A percentile compares a stretch with the other conserved stretches of the same genome.
Evolutionary conservation across 2,888 invertebrate species (phyloP).

Genomic region (Odontothrips loti): DNA sequence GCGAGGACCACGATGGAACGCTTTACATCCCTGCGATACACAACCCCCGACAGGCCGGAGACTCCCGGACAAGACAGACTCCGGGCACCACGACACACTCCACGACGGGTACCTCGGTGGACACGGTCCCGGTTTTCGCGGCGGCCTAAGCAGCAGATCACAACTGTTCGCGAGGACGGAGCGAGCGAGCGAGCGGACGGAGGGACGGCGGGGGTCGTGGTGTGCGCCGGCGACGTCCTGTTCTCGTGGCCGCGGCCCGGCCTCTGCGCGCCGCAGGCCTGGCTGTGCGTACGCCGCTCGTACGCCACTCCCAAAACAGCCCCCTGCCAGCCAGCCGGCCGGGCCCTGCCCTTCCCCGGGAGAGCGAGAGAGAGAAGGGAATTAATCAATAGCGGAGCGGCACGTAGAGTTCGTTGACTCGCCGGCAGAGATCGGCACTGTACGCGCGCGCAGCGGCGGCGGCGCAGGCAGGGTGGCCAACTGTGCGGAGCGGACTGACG

Average conservation of each 20-base stretch:
- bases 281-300: neutral
- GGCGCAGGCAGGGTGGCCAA: neutral
- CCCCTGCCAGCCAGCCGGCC: neutral
- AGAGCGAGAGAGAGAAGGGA: neutral
- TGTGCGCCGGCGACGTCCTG: neutral
- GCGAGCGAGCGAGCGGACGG: constrained; percentile 28
- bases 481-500: neutral
- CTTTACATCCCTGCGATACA: neutral
- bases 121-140: no score
- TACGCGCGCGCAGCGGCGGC: constrained; percentile 15
- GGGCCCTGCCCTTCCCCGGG: neutral
- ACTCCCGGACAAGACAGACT: neutral
- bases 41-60: no score
- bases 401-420: constrained; percentile 17
- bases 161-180: neutral
- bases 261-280: no score
- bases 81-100: neutral
- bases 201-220: neutral
- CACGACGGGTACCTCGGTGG: no score
- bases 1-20: neutral
- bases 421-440: constrained; percentile 21
- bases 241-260: no score
- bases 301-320: neutral
- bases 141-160: no score
- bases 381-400: constrained; percentile 17